These are phyloP conservation scores for Vanacampus margaritifer DNA, from an alignment of 2,113 vertebrate species.

Conservation along the genomic window DNA sequence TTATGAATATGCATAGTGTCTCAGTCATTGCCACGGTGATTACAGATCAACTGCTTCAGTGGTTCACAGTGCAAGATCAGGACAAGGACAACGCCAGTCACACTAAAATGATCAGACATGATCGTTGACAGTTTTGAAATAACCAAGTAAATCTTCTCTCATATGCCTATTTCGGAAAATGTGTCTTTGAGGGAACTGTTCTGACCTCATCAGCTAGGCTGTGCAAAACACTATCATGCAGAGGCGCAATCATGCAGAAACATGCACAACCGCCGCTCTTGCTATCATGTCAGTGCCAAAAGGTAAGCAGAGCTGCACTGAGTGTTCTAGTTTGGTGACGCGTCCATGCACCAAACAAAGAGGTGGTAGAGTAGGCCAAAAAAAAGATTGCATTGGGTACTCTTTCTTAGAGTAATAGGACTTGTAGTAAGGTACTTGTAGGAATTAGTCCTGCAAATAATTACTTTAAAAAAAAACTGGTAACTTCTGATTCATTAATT, in stretches of 20 bases:
- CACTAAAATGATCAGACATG: not conserved
- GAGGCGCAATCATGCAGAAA: not conserved
- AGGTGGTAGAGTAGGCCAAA: not conserved
- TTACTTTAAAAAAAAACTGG: no score
- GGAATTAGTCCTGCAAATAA: not conserved
- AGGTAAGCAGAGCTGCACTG: not conserved
- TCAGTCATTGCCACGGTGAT: not conserved
- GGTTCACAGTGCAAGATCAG: not conserved
- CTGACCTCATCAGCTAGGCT: not conserved
- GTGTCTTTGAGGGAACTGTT: not conserved
- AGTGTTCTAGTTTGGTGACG: not conserved
- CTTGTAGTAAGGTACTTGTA: not conserved
- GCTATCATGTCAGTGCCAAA: not conserved
- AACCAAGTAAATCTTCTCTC: not conserved
- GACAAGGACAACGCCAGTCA: not conserved
- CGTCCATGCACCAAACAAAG: slow-evolving; percentile 13
- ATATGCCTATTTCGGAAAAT: not conserved
- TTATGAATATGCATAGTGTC: not conserved
- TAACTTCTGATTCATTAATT: no score
- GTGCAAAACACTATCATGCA: not conserved
- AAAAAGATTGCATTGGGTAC: not conserved
- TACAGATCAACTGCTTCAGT: not conserved
- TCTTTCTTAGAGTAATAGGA: not conserved
- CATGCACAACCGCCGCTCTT: not conserved
- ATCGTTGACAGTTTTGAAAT: not conserved